Percentiles rank a stretch among this genome's conserved stretches.
phyloP scores from a whole-genome alignment of 37 sponge, comb jelly and placozoan genomes.

The Beroe forskalii region DNA sequence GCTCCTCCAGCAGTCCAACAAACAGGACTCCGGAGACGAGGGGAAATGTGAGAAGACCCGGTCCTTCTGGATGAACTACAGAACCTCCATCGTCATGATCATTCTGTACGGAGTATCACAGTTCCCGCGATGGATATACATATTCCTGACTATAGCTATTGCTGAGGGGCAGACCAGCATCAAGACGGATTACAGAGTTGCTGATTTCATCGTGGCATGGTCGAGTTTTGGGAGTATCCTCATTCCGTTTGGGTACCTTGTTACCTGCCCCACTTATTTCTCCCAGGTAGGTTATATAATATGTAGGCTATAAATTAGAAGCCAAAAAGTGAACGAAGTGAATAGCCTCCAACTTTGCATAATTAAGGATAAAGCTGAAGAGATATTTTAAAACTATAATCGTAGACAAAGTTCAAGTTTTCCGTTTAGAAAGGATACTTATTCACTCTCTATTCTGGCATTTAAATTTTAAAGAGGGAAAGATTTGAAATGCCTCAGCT shows the following conservation, averaged over 20 bases:
- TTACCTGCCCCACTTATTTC: conserved; percentile 38
- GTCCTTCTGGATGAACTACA: conserved; percentile 42
- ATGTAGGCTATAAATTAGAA: too few species aligned
- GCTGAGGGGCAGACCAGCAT: too few species aligned
- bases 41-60: conserved; percentile 16
- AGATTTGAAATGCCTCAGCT: too few species aligned
- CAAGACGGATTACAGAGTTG: conserved; percentile 16
- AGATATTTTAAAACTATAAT: not conserved
- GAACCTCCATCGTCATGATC: conserved; percentile 36
- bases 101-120: conserved; percentile 6
- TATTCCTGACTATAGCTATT: conserved; percentile 7
- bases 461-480: not conserved
- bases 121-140: conserved; percentile 54
- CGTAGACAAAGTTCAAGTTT: not conserved
- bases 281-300: conserved; percentile 8
- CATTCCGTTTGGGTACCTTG: conserved; percentile 39
- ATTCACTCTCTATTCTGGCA: too few species aligned
- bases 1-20: conserved; percentile 14
- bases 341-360: too few species aligned
- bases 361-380: not conserved
- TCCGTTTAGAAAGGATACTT: not conserved
- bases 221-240: conserved; percentile 50
- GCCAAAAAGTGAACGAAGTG: too few species aligned
- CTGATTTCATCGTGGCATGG: conserved; percentile 29
- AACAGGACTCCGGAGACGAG: not conserved